Base-by-base conservation (phyloP, 2,113 vertebrate genomes). In the Limnothrissa miodon region DNA sequence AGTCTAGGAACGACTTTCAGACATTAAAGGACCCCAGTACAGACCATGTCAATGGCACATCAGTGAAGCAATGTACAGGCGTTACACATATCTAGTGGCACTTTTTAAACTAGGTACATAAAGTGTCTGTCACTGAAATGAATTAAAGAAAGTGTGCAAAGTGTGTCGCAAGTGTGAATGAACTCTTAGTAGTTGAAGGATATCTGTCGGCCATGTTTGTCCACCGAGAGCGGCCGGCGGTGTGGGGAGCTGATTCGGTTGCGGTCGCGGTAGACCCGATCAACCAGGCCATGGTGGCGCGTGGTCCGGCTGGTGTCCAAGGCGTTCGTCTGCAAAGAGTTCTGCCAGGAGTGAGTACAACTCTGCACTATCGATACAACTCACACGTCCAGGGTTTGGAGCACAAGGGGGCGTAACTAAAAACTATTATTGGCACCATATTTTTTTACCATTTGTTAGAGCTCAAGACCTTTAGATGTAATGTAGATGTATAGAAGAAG, bases 161-260 rank as follows among this genome's bases (percentile, higher is more conserved):
- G n/a, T n/a, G n/a, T n/a, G n/a, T n/a, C n/a, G n/a, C n/a, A n/a
- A n/a, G n/a, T 66, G 59, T 11, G 33, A 66, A 29, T 5, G 62
- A 25, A 36, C 1, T 4, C 2, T 36, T 36, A 13, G 17, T 4
- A 10, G 62, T 17, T 0, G 90, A 97, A 99, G 97, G 98, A 99
- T 99, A 99, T 99, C 92, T 99, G 98, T 51, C 98, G 92, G 79
- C 98, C 97, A 0, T 99, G 98, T 81, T 99, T 99, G 87, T 99
- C 98, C 84, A 99, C 96, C 0, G 98, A 97, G 42, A 98, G 94
- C 0, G 97, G 97, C 46, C 98, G 94, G 44, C 98, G 96, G 85
- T 99, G 98, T 0, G 98, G 98, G 11, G 98, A 99, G 78, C 96
- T 96, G 5, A 99, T 96, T 45, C 98, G 96, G 92, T 97, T 97